phyloP scores from a whole-genome alignment of 37 sponge, comb jelly and placozoan species.

The Amphimedon queenslandica region DNA sequence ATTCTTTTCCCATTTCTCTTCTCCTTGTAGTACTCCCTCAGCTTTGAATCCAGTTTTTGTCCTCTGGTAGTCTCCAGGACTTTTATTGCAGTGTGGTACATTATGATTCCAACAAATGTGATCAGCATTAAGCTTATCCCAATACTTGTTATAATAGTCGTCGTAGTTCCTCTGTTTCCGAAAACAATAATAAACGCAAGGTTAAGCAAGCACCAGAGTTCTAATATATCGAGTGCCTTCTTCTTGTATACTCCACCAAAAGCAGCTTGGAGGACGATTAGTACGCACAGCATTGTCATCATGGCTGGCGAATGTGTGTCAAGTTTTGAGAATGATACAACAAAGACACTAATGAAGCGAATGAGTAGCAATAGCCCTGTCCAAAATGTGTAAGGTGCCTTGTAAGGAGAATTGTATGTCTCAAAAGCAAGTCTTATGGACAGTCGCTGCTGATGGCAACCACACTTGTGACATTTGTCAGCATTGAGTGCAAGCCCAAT shows the following conservation, averaged over 20 bases:
- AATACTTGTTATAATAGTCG: too few relatives aligned
- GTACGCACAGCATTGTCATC: not conserved
- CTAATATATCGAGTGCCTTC: conserved; percentile 14
- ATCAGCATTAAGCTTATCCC: not conserved
- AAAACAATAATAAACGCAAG: not conserved
- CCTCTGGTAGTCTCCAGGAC: too few relatives aligned
- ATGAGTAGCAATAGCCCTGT: conserved; percentile 28
- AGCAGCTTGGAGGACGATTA: not conserved
- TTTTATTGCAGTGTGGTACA: too few relatives aligned
- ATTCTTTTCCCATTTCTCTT: too few relatives aligned
- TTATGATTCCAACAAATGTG: conserved; percentile 1
- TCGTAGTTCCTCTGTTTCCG: too few relatives aligned
- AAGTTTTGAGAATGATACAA: not conserved
- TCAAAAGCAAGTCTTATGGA: conserved; percentile 15
- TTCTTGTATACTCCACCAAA: conserved; percentile 22
- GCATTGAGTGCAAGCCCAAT: not conserved
- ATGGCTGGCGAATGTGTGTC: not conserved
- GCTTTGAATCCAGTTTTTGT: too few relatives aligned
- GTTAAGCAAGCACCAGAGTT: conserved; percentile 8
- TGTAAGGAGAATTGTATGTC: conserved; percentile 36
- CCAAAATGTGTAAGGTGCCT: conserved; percentile 18
- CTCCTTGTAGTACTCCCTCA: too few relatives aligned
- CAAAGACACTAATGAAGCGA: conserved; percentile 10
- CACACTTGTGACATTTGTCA: not conserved
- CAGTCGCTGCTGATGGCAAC: not conserved